phyloP scores from a whole-genome alignment of 37 sponge, comb jelly and placozoan genomes.

The Spongilla lacustris region DNA sequence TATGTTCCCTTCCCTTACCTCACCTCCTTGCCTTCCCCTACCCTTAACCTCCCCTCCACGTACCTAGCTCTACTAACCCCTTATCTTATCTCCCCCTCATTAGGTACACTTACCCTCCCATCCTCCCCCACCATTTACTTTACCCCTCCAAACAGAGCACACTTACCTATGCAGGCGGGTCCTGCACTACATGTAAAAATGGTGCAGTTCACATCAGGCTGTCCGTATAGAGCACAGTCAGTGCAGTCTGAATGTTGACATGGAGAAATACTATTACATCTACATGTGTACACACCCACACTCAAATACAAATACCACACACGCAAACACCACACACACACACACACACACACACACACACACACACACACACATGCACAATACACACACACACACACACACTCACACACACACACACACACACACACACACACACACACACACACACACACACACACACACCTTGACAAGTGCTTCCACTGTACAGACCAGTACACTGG shows the following conservation, averaged over 20 bases:
- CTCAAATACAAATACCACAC: background rate
- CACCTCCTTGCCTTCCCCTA: conserved; percentile 7
- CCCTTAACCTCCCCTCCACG: background rate
- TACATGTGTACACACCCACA: background rate
- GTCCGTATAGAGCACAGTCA: background rate
- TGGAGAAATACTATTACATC: background rate
- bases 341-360: background rate
- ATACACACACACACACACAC: conserved; percentile 49
- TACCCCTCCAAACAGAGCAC: too few relatives aligned
- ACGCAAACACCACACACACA: background rate
- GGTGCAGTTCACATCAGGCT: background rate
- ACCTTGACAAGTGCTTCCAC: background rate
- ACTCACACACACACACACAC: conserved; percentile 38
- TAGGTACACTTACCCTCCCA: background rate
- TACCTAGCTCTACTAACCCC: too few relatives aligned
- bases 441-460: background rate
- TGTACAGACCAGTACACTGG: background rate
- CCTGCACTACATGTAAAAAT: background rate
- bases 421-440: conserved; percentile 22
- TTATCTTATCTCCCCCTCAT: background rate
- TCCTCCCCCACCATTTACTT: too few relatives aligned
- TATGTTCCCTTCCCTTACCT: too few relatives aligned
- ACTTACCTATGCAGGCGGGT: background rate
- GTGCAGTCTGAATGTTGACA: background rate
- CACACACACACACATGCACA: conserved; percentile 45